Evolutionary conservation across 2,797 vertebrate genomes (phyloP).

Genomic region (Mus spretus): DNA sequence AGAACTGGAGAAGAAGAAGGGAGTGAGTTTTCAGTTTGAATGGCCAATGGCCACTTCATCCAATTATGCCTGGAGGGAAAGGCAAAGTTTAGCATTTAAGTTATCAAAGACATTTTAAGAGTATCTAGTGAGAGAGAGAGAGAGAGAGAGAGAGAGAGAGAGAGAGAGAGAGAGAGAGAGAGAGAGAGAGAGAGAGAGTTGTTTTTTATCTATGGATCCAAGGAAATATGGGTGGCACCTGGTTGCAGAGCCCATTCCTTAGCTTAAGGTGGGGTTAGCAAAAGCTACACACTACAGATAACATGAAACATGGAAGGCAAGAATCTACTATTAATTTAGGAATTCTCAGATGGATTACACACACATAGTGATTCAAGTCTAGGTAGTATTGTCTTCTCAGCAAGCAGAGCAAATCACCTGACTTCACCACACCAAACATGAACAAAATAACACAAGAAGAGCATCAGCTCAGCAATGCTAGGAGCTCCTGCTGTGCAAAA

Average conservation of each 20-base stretch:
- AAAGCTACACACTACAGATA: too few relatives aligned
- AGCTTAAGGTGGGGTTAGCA: too few relatives aligned
- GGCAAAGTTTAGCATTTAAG: background rate
- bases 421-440: background rate
- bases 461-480: background rate
- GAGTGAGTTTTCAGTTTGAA: background rate
- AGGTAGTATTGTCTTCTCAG: background rate
- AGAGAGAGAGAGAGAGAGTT: too few relatives aligned
- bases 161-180: too few relatives aligned
- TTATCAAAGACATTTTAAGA: background rate
- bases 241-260: background rate
- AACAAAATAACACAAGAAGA: background rate
- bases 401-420: background rate
- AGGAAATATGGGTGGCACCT: too few relatives aligned
- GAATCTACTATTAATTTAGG: too few relatives aligned
- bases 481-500: background rate
- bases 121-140: background rate
- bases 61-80: background rate
- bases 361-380: too few relatives aligned
- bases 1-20: background rate
- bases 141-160: too few relatives aligned
- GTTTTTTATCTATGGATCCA: too few relatives aligned
- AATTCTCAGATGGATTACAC: too few relatives aligned
- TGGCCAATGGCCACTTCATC: background rate
- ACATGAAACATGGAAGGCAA: too few relatives aligned